Base-by-base conservation (phyloP, 2,888 invertebrate genomes). In the Ophion slaviceki region DNA sequence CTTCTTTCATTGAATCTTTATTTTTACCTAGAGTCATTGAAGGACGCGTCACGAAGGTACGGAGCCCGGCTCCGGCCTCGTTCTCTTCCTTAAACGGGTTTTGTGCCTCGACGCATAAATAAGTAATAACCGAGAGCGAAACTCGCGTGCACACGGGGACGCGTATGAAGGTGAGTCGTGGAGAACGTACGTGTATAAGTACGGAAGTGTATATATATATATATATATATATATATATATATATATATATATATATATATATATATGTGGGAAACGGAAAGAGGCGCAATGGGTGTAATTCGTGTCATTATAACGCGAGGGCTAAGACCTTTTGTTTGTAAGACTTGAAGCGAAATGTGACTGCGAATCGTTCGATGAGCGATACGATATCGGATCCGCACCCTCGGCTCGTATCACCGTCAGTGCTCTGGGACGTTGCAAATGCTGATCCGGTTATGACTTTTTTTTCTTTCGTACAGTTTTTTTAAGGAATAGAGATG, bases 61-160 rank as follows among this genome's bases (percentile, higher is more conserved):
- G 47, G 57, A 80, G 77, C 68, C 85, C 89, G 84, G 88, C 87
- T 88, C 86, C 87, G 88, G 87, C 79, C 83, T 82, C 75, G 89
- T 89, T 90, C 91, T 83, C 88, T 88, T 89, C 88, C 89, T 89
- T 90, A 92, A 92, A 92, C 92, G 89, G 88, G 93, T 92, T 92
- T 88, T 88, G 89, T 87, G 85, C 88, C 88, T 88, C 89, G 88
- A 90, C 7, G 10, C 88, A 90, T 90, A 92, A 92, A 93, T 93
- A 92, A 93, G 92, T 92, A 92, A 93, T 92, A 92, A 93, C 91
- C 90, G 87, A 86, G 85, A 75, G 47, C 53, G 71, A 77, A 67
- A 80, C 71, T 66, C 66, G 57, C 88, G 85, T 87, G 4, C 87
- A 36, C 17, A n/a, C 28, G 68, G 8, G 24, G 59, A 45, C 45